Conservation (phyloP, 2,888 invertebrate species). For the Xestoiulus laeticollis region DNA sequence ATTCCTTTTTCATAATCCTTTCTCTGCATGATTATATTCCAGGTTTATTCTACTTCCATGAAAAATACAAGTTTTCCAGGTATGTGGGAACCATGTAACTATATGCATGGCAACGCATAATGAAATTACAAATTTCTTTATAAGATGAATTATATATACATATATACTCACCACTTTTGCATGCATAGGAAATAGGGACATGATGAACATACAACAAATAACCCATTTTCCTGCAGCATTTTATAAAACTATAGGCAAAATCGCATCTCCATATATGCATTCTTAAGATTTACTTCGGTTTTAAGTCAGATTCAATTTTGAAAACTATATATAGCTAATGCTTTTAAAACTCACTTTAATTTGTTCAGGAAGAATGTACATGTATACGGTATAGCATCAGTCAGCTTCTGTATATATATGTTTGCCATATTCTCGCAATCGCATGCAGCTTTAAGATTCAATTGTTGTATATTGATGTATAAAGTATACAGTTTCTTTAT, state of each 20-base stretch:
- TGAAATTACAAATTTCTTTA: too few relatives aligned
- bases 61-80: too few relatives aligned
- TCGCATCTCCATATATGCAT: not conserved
- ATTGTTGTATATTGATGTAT: too few relatives aligned
- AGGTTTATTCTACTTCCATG: too few relatives aligned
- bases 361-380: not conserved
- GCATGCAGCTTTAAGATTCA: not conserved
- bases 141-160: too few relatives aligned
- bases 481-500: too few relatives aligned
- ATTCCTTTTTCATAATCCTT: too few relatives aligned
- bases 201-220: not conserved
- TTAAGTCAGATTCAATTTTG: not conserved
- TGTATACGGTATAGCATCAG: not conserved
- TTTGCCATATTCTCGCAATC: too few relatives aligned
- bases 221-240: not conserved
- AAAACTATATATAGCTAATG: not conserved
- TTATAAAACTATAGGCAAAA: not conserved
- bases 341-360: conserved; percentile 1
- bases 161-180: not conserved
- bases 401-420: too few relatives aligned
- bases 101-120: too few relatives aligned
- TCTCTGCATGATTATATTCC: too few relatives aligned
- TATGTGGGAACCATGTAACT: too few relatives aligned
- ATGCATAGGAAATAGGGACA: not conserved
- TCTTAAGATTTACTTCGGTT: not conserved